Conservation (phyloP, 2,797 vertebrate species). For the Poliocrania exsul region DNA sequence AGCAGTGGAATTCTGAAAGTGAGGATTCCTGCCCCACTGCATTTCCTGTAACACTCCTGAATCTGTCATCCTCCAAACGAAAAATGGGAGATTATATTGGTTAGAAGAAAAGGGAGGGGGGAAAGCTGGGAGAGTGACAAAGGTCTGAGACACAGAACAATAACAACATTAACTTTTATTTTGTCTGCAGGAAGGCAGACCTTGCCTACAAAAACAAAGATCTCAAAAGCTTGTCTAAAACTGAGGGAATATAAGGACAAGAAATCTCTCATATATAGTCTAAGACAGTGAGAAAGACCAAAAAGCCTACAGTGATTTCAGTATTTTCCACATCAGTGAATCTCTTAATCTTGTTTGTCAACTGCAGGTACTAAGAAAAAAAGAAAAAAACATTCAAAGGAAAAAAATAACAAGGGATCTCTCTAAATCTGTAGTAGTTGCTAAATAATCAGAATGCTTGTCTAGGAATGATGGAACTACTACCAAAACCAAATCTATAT, state of each 20-base stretch:
- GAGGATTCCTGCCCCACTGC: not conserved
- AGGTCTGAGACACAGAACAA: not conserved
- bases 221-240: slow-evolving; percentile 11
- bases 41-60: not conserved
- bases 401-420: not conserved
- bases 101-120: not conserved
- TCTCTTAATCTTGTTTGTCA: slow-evolving; percentile 46
- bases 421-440: not conserved
- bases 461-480: not conserved
- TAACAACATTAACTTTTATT: slow-evolving; percentile 21
- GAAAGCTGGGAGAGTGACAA: not conserved
- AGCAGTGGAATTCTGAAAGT: not conserved
- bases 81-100: slow-evolving; percentile 23
- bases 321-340: slow-evolving; percentile 27
- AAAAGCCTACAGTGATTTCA: slow-evolving; percentile 38
- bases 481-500: not conserved
- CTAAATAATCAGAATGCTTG: slow-evolving; percentile 7
- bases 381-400: not conserved
- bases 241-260: slow-evolving; percentile 23
- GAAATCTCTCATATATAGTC: not conserved
- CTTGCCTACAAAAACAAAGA: slow-evolving; percentile 4
- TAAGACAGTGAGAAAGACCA: slow-evolving; percentile 23
- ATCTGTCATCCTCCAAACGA: slow-evolving; percentile 28
- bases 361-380: not conserved
- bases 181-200: not conserved